phyloP scores from a whole-genome alignment of 2,888 invertebrate genomes.

The Drosophila anceps region DNA sequence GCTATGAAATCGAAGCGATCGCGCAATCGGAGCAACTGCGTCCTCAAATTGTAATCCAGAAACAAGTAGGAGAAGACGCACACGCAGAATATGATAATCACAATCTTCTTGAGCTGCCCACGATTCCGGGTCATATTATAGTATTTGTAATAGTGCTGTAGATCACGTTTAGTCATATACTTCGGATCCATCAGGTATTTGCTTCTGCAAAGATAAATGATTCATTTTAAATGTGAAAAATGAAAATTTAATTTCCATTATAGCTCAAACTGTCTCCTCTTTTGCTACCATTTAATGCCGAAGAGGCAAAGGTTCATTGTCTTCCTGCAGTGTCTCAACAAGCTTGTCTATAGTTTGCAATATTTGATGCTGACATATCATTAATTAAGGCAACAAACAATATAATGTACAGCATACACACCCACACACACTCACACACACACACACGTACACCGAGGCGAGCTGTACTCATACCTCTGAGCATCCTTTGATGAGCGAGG shows the following conservation, averaged over 20 bases:
- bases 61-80: conserved; percentile 84
- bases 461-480: conserved; percentile 24
- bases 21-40: conserved; percentile 79
- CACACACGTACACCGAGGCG: not conserved
- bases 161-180: conserved; percentile 83
- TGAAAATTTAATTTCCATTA: too few species aligned
- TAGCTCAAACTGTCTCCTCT: not conserved
- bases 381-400: conserved; percentile 64
- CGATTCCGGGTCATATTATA: conserved; percentile 81
- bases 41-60: conserved; percentile 83
- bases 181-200: conserved; percentile 83
- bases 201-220: conserved; percentile 52
- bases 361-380: conserved; percentile 58
- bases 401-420: conserved; percentile 46
- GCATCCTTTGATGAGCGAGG: conserved; percentile 21
- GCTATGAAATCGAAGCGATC: conserved; percentile 83
- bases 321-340: conserved; percentile 33
- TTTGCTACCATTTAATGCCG: not conserved
- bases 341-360: conserved; percentile 18
- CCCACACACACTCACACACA: conserved; percentile 1
- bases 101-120: conserved; percentile 81
- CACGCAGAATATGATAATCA: conserved; percentile 80
- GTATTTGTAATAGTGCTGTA: conserved; percentile 83
- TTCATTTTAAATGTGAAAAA: too few species aligned
- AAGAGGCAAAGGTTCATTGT: conserved; percentile 59